Evolutionary conservation across 2,113 vertebrate genomes (phyloP).

Genomic region (Apodemus speciosus): DNA sequence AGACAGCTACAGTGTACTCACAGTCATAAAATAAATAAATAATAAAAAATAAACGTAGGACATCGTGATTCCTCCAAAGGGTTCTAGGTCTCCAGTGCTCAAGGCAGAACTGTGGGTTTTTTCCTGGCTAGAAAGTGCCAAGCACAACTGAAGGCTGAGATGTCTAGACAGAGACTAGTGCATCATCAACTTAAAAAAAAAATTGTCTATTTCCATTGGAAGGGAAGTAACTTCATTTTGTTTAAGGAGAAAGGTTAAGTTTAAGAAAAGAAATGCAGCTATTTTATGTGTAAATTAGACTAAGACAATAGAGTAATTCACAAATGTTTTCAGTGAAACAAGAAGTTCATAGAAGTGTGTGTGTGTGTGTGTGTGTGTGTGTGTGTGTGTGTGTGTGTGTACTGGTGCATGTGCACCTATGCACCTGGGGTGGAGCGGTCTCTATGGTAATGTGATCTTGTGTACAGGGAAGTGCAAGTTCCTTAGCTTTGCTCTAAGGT

Average conservation of each 20-base stretch:
- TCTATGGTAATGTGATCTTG: neutral
- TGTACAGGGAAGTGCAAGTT: neutral
- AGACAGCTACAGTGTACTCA: too few species aligned
- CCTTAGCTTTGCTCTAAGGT: neutral
- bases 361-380: neutral
- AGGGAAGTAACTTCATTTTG: neutral
- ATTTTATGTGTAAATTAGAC: neutral
- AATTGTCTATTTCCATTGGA: neutral
- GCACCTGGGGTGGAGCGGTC: neutral
- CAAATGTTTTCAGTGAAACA: slow-evolving; percentile 3
- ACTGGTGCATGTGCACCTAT: too few species aligned
- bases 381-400: neutral
- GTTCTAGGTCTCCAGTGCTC: neutral
- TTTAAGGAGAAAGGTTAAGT: slow-evolving; percentile 4
- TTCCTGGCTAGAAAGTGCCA: neutral
- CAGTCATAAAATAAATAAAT: too few species aligned
- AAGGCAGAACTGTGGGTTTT: neutral
- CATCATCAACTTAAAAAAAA: neutral
- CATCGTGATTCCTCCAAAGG: neutral
- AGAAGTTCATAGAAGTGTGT: neutral
- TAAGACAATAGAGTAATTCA: neutral
- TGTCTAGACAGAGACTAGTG: neutral
- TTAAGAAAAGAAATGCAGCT: neutral
- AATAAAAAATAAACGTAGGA: too few species aligned
- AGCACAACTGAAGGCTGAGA: neutral